Conservation (phyloP, 2,113 vertebrate species). For the Pica pica region DNA sequence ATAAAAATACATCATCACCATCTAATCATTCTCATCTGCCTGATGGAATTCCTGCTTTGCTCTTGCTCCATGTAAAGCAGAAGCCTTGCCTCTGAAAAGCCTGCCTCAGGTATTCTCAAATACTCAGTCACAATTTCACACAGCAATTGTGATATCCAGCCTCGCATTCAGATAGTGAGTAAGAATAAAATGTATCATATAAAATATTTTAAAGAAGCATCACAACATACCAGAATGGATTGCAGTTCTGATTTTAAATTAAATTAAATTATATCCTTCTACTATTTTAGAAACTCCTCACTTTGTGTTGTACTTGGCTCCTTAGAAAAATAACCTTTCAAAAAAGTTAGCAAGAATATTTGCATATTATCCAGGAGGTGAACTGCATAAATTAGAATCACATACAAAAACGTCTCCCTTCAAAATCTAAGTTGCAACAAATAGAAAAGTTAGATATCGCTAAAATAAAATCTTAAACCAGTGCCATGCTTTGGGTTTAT, state of each 20-base stretch:
- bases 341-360: not conserved
- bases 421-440: not conserved
- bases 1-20: not conserved
- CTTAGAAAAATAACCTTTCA: not conserved
- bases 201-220: not conserved
- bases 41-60: not conserved
- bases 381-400: not conserved
- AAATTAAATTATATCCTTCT: not conserved
- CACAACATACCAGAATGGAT: not conserved
- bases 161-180: not conserved
- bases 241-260: not conserved
- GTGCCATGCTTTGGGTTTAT: not conserved
- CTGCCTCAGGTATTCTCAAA: not conserved
- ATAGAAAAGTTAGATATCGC: not conserved
- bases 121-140: not conserved
- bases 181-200: not conserved
- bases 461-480: not conserved
- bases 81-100: not conserved
- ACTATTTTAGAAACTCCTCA: not conserved
- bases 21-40: not conserved
- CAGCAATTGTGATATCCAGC: not conserved
- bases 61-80: not conserved
- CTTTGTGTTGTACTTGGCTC: not conserved
- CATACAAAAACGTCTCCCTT: not conserved
- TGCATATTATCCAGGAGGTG: not conserved